Percentiles rank a stretch among this genome's conserved stretches.
phyloP scores from a whole-genome alignment of 2,888 invertebrate species.

The Spilarctia lutea region DNA sequence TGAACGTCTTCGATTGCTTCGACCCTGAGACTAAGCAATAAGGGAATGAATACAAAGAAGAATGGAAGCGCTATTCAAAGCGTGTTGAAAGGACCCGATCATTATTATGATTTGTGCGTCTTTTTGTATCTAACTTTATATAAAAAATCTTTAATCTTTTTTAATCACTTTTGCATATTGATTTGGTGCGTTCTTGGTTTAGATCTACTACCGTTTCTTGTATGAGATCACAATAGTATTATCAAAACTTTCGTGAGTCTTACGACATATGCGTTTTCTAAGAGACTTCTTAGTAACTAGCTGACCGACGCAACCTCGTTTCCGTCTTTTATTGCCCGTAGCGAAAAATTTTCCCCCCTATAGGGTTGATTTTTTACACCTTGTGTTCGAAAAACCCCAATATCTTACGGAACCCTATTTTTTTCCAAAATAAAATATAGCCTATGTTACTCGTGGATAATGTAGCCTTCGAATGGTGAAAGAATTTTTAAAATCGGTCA shows the following conservation, averaged over 20 bases:
- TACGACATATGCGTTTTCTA: no score
- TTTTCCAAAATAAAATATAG: no score
- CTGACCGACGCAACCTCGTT: no score
- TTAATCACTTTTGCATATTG: not conserved
- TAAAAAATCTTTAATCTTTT: not conserved
- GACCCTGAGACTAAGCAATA: constrained; percentile 15
- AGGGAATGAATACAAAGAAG: constrained; percentile 18
- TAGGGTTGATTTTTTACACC: no score
- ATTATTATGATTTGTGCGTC: constrained; percentile 3
- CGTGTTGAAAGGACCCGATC: constrained; percentile 1
- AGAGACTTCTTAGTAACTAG: no score
- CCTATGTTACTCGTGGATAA: no score
- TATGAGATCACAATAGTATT: not conserved
- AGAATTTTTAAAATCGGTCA: no score
- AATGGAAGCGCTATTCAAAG: constrained; percentile 3
- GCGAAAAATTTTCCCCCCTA: no score
- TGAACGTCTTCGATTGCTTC: constrained; percentile 22
- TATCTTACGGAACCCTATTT: no score
- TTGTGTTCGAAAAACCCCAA: no score
- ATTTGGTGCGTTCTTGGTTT: not conserved
- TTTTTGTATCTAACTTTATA: not conserved
- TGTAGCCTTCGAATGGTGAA: no score
- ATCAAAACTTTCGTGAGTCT: not conserved
- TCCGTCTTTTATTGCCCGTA: no score
- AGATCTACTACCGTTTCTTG: not conserved